These are phyloP conservation scores for Neotoxoptera formosana DNA, from an alignment of 1,140 invertebrate species.

Conservation along the genomic window DNA sequence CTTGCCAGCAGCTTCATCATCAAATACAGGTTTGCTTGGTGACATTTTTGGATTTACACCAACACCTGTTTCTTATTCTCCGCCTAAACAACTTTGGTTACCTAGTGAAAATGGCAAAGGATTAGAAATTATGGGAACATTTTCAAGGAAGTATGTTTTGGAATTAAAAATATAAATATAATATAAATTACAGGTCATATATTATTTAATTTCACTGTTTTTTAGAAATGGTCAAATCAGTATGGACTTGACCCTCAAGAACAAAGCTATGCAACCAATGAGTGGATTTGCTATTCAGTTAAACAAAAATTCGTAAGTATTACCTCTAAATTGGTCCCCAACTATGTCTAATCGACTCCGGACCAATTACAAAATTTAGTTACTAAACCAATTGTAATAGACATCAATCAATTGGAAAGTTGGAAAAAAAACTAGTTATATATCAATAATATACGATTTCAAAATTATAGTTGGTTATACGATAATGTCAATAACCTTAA, in stretches of 20 bases:
- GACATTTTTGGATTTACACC: conserved; percentile 88
- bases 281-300: conserved; percentile 96
- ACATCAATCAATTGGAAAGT: too few relatives aligned
- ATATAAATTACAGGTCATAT: conserved; percentile 2
- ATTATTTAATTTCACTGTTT: conserved; percentile 59
- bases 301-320: conserved; percentile 87
- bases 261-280: conserved; percentile 99
- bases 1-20: conserved; percentile 65
- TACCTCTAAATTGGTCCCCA: too few relatives aligned
- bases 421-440: too few relatives aligned
- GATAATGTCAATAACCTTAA: not conserved
- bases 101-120: conserved; percentile 96
- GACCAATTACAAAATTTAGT: too few relatives aligned
- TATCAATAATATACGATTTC: not conserved
- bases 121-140: conserved; percentile 96
- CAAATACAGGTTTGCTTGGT: conserved; percentile 77
- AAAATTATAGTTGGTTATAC: not conserved
- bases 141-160: conserved; percentile 73
- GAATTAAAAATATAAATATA: not conserved
- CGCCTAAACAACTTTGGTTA: conserved; percentile 91
- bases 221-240: conserved; percentile 81
- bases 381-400: too few relatives aligned
- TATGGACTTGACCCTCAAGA: conserved; percentile 97
- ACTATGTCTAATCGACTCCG: too few relatives aligned
- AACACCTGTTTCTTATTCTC: conserved; percentile 73